These are phyloP conservation scores for Drosophila sordidapex DNA, from an alignment of 2,888 invertebrate genomes.

Conservation along the genomic window DNA sequence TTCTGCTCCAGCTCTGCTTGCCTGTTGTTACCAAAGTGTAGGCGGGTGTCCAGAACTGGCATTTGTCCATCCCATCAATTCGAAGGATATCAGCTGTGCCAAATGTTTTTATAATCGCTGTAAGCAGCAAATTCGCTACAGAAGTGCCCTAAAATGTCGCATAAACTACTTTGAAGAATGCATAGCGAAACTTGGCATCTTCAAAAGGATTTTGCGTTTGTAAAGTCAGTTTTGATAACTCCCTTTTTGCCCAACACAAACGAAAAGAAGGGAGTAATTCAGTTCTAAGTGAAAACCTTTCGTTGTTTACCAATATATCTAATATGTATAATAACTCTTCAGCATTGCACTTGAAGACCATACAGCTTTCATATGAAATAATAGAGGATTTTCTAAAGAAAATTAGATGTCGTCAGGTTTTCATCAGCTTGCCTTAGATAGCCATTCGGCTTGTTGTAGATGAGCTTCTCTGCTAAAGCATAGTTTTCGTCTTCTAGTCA, in stretches of 20 bases:
- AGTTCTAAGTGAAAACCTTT: neutral
- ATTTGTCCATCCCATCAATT: conserved; percentile 55
- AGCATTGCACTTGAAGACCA: neutral
- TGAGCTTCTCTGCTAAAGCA: neutral
- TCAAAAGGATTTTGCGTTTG: neutral
- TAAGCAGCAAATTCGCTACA: conserved; percentile 20
- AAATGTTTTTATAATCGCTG: conserved; percentile 76
- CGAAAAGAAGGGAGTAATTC: neutral
- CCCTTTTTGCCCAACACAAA: neutral
- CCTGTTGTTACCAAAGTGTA: conserved; percentile 27
- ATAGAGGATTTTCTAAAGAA: neutral
- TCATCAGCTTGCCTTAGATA: neutral
- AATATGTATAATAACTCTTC: neutral
- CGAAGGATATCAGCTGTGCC: conserved; percentile 69
- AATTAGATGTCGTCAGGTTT: neutral
- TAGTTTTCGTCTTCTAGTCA: neutral
- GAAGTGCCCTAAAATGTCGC: conserved; percentile 25
- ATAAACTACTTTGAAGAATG: conserved; percentile 40
- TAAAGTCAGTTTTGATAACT: neutral
- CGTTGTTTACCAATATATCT: neutral
- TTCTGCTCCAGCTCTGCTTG: neutral
- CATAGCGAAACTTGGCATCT: neutral
- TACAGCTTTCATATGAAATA: neutral
- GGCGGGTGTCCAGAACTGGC: conserved; percentile 8
- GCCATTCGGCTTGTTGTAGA: neutral